Evolutionary conservation across 1,140 invertebrate genomes (phyloP), one percentile per base, ranked within the genome.

Genomic region (Venturia canescens): DNA sequence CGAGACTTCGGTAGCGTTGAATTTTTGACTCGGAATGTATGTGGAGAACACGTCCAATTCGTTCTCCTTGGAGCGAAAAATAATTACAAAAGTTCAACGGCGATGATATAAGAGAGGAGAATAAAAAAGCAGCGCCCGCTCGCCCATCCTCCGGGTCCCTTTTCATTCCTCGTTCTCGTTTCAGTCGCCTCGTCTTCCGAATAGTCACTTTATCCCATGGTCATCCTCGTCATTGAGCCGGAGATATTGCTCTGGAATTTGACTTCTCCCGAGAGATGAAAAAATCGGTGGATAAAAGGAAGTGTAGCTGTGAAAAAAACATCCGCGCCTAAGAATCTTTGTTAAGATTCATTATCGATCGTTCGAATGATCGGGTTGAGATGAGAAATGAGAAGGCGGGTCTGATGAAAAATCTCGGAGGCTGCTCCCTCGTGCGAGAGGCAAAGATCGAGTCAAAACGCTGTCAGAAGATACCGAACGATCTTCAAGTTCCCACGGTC

Each of bases 1-100:
- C n/a, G n/a, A n/a, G n/a, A 44, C 13, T 44, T 44, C 38, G 38
- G 13, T 44, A 13, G 11, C 13, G 5, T 44, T 1, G 13, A 44
- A 1, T 44, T 44, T 44, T 44, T 44, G 38, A 44, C 38, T 9
- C 5, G 38, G 38, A 44, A 9, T 44, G 38, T 44, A 44, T 13
- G 38, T 13, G 38, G 7, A 13, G 11, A 4, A 3, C 23, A 63
- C 6, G 1, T 63, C 27, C 15, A 63, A 63, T n/a, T 63, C 60
- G 60, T 63, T 63, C 26, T 26, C 21, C 3, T 27, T 3, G n/a
- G 21, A 63, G 23, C 13, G 60, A 63, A 63, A n/a, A 23, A 63
- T 63, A 63, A 63, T 63, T 63, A 63, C 26, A 63, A 63, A 27
- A 63, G 60, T 63, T 23, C 26, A 63, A 27, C 26, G 60, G 27